Evolutionary conservation across 2,113 vertebrate genomes (phyloP).

Genomic region (Gila orcuttii): DNA sequence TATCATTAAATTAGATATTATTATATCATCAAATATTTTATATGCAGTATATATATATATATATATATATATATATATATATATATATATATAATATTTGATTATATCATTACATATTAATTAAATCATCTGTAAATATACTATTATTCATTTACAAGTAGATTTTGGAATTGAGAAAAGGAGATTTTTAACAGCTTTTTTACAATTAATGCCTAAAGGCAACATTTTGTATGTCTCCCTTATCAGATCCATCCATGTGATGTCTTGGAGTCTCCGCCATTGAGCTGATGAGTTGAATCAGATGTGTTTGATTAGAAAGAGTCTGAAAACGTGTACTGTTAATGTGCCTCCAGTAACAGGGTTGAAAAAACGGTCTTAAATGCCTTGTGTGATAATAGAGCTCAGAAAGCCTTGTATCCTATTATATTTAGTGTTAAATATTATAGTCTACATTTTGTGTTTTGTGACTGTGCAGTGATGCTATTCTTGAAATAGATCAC

Average conservation of each 20-base stretch:
- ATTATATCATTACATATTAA: too few species aligned
- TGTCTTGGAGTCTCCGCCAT: not conserved
- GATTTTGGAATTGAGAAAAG: too few species aligned
- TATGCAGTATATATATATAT: too few species aligned
- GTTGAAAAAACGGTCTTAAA: not conserved
- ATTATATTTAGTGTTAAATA: slow-evolving; percentile 31
- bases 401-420: not conserved
- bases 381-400: not conserved
- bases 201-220: too few species aligned
- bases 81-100: too few species aligned
- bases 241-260: not conserved
- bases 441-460: not conserved
- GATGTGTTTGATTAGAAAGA: not conserved
- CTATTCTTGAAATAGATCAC: slow-evolving; percentile 27
- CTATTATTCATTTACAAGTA: too few species aligned
- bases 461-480: not conserved
- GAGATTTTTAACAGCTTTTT: too few species aligned
- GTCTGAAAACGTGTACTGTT: not conserved
- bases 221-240: not conserved
- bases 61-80: too few species aligned
- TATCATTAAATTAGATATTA: not conserved
- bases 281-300: not conserved
- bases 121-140: too few species aligned
- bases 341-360: not conserved
- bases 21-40: not conserved